Evolutionary conservation across 2,888 invertebrate genomes (phyloP).

Genomic region (Emmelina monodactyla): DNA sequence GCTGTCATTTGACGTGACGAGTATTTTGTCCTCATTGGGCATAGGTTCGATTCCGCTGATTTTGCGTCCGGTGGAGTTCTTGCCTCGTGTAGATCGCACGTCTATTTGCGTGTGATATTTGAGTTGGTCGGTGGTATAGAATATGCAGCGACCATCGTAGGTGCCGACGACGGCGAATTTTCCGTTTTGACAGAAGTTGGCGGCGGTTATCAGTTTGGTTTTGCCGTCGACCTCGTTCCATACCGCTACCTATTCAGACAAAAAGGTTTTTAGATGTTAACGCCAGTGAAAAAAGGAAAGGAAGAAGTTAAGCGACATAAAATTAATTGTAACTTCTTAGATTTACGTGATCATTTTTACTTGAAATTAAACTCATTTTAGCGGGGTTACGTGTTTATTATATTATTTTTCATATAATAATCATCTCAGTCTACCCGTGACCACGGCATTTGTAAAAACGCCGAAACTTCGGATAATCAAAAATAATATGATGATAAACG

Average conservation of each 20-base stretch:
- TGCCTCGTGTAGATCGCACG: slow-evolving; percentile 93
- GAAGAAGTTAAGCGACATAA: too few relatives aligned
- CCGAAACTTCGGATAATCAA: too few relatives aligned
- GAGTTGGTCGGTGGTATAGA: slow-evolving; percentile 97
- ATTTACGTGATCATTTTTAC: too few relatives aligned
- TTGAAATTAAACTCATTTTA: too few relatives aligned
- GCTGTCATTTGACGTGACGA: slow-evolving; percentile 98
- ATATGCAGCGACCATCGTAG: slow-evolving; percentile 97
- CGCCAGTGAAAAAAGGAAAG: too few relatives aligned
- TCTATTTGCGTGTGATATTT: slow-evolving; percentile 98
- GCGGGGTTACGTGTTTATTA: too few relatives aligned
- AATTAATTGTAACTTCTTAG: too few relatives aligned
- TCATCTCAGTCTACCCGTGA: too few relatives aligned
- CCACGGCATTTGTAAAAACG: too few relatives aligned
- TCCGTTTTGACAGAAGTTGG: slow-evolving; percentile 97
- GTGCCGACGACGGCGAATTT: slow-evolving; percentile 98
- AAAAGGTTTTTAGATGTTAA: too few relatives aligned
- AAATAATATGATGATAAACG: too few relatives aligned
- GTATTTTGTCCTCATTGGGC: slow-evolving; percentile 93
- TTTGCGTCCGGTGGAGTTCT: slow-evolving; percentile 93
- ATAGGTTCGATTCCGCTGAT: slow-evolving; percentile 98
- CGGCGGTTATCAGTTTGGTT: slow-evolving; percentile 93
- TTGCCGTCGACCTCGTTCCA: slow-evolving; percentile 98
- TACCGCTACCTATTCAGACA: slow-evolving; percentile 91
- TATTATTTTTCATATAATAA: too few relatives aligned